Evolutionary conservation across 2,797 vertebrate genomes (phyloP).

Genomic region (Tragopan temminckii): DNA sequence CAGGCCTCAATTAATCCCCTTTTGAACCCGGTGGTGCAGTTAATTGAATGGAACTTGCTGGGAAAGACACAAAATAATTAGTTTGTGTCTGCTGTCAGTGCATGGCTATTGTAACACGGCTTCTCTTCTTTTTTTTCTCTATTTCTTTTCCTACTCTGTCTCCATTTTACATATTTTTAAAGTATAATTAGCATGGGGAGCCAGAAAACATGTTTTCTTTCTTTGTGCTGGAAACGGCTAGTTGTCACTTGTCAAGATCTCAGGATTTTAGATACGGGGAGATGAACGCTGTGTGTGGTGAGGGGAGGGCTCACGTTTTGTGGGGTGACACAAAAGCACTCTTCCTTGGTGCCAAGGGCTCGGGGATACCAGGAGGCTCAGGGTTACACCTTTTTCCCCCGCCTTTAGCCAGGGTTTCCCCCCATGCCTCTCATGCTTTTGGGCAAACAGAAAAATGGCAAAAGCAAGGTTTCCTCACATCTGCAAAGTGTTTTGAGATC

Average conservation of each 20-base stretch:
- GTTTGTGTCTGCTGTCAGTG: slow-evolving; percentile 56
- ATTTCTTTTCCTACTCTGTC: not conserved
- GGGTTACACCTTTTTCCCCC: not conserved
- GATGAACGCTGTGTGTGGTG: not conserved
- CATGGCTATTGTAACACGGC: not conserved
- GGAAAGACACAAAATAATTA: slow-evolving; percentile 72
- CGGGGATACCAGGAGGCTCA: not conserved
- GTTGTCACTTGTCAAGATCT: not conserved
- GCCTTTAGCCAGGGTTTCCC: fast-evolving
- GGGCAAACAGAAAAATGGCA: not conserved
- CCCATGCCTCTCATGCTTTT: not conserved
- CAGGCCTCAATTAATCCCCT: slow-evolving; percentile 69
- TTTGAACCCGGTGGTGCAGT: slow-evolving; percentile 66
- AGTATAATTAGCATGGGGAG: slow-evolving; percentile 13
- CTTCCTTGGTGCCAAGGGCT: not conserved
- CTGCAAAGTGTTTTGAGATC: not conserved
- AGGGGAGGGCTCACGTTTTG: not conserved
- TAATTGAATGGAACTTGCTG: slow-evolving; percentile 75
- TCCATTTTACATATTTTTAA: slow-evolving; percentile 11
- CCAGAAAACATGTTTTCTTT: not conserved
- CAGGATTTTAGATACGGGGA: fast-evolving
- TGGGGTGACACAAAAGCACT: not conserved
- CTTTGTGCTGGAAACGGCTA: not conserved
- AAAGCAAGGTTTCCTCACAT: not conserved
- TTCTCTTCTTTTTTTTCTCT: not conserved